phyloP scores from a whole-genome alignment of 2,888 invertebrate species.

The Trachelus stipa region DNA sequence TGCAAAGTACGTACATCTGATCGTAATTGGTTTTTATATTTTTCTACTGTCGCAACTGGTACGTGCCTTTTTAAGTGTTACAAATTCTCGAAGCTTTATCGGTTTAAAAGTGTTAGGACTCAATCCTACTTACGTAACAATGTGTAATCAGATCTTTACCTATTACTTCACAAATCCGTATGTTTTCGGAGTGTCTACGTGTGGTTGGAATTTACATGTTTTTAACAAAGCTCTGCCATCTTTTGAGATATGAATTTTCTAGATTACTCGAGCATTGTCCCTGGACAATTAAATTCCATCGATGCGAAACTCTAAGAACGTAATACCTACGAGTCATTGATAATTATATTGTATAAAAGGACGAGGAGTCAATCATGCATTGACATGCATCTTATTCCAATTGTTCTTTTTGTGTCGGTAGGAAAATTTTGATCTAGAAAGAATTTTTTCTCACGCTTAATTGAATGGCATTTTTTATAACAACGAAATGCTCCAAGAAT shows the following conservation, averaged over 20 bases:
- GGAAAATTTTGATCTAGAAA: not conserved
- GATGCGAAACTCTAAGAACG: not conserved
- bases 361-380: not conserved
- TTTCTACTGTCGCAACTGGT: conserved; percentile 51
- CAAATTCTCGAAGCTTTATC: not conserved
- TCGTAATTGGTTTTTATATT: conserved; percentile 45
- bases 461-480: not conserved
- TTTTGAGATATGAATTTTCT: not conserved
- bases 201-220: not conserved
- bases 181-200: not conserved
- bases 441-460: too few species aligned
- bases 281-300: not conserved
- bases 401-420: not conserved
- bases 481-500: not conserved
- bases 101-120: not conserved
- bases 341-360: not conserved
- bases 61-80: conserved; percentile 53
- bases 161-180: not conserved
- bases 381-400: not conserved
- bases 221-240: not conserved
- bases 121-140: not conserved
- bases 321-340: not conserved
- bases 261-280: not conserved
- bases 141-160: not conserved
- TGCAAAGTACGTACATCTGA: conserved; percentile 20